A percentile compares a stretch with the other conserved stretches of the same genome.
These are phyloP conservation scores for Parapsyche elsis DNA, from an alignment of 1,140 invertebrate species.

Conservation along the genomic window DNA sequence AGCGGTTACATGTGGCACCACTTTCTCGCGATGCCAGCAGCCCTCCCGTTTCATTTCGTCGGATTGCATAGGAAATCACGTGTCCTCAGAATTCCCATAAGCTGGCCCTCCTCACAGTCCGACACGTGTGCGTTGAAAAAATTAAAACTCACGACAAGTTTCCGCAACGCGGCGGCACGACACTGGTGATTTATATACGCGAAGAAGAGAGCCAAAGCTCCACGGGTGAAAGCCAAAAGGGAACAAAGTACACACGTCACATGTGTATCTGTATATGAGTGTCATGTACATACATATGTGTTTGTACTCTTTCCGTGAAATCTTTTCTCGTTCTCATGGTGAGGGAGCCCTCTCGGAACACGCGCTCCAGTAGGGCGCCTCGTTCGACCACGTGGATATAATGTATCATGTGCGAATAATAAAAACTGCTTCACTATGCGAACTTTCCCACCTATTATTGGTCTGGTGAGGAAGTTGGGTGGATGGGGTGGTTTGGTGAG, in stretches of 20 bases:
- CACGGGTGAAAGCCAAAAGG: too few species aligned
- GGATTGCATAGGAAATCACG: slow-evolving; percentile 1
- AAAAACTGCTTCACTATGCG: background rate
- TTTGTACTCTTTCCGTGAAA: background rate
- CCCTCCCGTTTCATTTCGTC: background rate
- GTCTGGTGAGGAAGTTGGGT: too few species aligned
- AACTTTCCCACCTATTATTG: too few species aligned
- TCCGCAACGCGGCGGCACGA: background rate
- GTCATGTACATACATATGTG: background rate
- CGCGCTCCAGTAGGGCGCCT: too few species aligned
- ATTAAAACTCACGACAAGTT: slow-evolving; percentile 14
- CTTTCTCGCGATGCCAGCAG: background rate
- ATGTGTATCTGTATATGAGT: background rate
- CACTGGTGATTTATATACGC: background rate
- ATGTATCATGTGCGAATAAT: slow-evolving; percentile 5
- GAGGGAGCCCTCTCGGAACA: background rate
- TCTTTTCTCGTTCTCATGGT: slow-evolving; percentile 1
- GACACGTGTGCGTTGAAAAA: background rate
- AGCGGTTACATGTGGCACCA: slow-evolving; percentile 16
- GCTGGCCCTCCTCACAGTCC: background rate
- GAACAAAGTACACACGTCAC: too few species aligned
- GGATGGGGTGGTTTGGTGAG: too few species aligned
- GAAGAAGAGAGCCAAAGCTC: too few species aligned
- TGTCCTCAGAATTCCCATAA: slow-evolving; percentile 22
- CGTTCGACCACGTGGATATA: background rate